Conservation (phyloP, 1,140 invertebrate genomes). For the Drosophila pandora region DNA sequence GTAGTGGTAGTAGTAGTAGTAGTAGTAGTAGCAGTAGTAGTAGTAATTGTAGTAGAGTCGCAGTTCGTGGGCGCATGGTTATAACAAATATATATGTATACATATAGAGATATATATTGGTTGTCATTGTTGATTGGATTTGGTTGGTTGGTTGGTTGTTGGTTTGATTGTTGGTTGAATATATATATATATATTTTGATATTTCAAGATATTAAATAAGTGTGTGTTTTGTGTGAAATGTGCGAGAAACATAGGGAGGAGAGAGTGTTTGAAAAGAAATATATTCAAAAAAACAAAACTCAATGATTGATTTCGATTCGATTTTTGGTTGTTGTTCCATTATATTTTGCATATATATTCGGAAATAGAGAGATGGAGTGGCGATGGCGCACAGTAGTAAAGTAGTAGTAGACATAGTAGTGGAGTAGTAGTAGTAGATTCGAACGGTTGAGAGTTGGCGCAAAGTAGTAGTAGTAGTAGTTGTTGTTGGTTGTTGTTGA, state of each 20-base stretch:
- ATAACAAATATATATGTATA: conserved; percentile 62
- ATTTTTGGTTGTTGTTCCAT: conserved; percentile 29
- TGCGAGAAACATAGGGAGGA: not conserved
- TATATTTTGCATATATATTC: conserved; percentile 38
- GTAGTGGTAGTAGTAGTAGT: conserved; percentile 63
- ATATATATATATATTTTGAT: not conserved
- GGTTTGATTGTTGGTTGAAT: not conserved
- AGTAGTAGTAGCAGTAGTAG: conserved; percentile 47
- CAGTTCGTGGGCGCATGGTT: conserved; percentile 68
- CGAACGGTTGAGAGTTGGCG: conserved; percentile 33
- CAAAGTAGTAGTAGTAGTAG: conserved; percentile 21
- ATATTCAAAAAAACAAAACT: not conserved
- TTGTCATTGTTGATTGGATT: conserved; percentile 20
- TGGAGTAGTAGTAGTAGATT: conserved; percentile 42
- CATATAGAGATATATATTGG: conserved; percentile 52
- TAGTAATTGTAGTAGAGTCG: conserved; percentile 40
- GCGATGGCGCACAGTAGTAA: conserved; percentile 21
- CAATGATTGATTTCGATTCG: conserved; percentile 14
- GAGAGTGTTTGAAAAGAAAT: not conserved
- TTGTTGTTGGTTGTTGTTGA: conserved; percentile 31
- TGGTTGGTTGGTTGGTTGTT: conserved; percentile 11
- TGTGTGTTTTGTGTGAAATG: not conserved
- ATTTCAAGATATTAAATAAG: not conserved
- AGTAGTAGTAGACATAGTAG: conserved; percentile 36
- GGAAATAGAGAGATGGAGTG: conserved; percentile 22